Percentiles rank a stretch among this genome's conserved stretches.
These are phyloP conservation scores for Halcyon badia DNA, from an alignment of 2,797 vertebrate genomes.

Conservation along the genomic window DNA sequence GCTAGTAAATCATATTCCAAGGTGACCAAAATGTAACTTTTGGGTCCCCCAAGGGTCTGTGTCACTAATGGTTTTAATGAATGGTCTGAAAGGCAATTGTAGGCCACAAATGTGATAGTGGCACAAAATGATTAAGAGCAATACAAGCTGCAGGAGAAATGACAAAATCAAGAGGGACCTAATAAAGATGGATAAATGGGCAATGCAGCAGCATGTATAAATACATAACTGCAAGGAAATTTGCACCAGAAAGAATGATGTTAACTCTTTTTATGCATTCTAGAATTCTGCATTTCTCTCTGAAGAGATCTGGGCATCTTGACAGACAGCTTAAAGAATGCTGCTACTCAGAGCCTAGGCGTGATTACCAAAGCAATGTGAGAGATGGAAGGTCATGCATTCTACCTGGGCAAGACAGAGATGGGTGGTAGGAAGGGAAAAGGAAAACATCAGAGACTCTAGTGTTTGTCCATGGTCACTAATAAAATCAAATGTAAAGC, in stretches of 20 bases:
- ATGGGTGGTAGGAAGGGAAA: not conserved
- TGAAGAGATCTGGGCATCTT: not conserved
- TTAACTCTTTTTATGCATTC: not conserved
- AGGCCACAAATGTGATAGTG: not conserved
- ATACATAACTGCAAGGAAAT: not conserved
- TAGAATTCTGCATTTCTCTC: not conserved
- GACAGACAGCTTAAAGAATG: not conserved
- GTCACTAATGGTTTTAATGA: not conserved
- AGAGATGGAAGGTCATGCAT: not conserved
- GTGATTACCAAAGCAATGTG: not conserved
- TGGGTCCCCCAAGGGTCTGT: not conserved
- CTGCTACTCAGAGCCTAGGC: not conserved
- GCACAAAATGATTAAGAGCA: conserved; percentile 1
- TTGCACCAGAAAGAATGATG: not conserved
- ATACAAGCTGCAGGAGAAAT: conserved; percentile 26
- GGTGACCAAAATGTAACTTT: not conserved
- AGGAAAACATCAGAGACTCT: not conserved
- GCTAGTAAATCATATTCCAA: not conserved
- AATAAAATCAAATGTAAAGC: not conserved
- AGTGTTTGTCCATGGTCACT: not conserved
- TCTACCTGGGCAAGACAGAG: not conserved
- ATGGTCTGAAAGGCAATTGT: not conserved
- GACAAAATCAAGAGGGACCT: not conserved
- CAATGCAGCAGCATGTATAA: not conserved
- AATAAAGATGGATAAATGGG: conserved; percentile 16